Evolutionary conservation across 1,140 invertebrate genomes (phyloP).

Genomic region (Drosophila varians): DNA sequence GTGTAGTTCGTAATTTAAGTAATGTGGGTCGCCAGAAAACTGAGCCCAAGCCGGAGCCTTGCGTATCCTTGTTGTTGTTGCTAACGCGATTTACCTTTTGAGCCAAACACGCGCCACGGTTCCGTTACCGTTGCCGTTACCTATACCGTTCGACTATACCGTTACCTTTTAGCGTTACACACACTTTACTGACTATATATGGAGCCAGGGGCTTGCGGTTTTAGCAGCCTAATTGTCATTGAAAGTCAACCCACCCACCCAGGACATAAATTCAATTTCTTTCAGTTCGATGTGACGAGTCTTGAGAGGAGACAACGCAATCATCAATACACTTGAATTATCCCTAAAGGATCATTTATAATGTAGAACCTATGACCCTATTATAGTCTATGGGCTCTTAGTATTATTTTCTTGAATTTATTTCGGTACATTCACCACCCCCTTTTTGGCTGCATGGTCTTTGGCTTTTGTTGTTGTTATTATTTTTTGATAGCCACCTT

Average conservation of each 20-base stretch:
- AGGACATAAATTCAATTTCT: conserved; percentile 70
- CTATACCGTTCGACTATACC: conserved; percentile 10
- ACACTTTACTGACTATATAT: background rate
- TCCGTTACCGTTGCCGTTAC: conserved; percentile 12
- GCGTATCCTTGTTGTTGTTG: conserved; percentile 61
- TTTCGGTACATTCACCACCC: conserved; percentile 1
- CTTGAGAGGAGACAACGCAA: conserved; percentile 13
- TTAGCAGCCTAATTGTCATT: conserved; percentile 67
- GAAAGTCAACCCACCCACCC: conserved; percentile 51
- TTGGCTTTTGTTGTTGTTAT: conserved; percentile 30
- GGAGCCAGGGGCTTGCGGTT: conserved; percentile 24
- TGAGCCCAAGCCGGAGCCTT: conserved; percentile 38
- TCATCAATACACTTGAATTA: background rate
- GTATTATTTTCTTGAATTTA: background rate
- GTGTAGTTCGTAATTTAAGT: conserved; percentile 78
- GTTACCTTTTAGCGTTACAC: conserved; percentile 21
- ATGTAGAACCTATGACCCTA: background rate
- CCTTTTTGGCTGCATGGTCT: conserved; percentile 12
- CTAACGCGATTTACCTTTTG: conserved; percentile 68
- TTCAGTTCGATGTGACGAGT: conserved; percentile 65
- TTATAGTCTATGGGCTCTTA: too few relatives aligned
- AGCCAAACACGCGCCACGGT: conserved; percentile 53
- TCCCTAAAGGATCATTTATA: background rate
- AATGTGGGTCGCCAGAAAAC: conserved; percentile 67
- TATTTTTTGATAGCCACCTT: conserved; percentile 67